Conservation (phyloP, 2,797 vertebrate species). For the Cryptoblepharus egeriae region DNA sequence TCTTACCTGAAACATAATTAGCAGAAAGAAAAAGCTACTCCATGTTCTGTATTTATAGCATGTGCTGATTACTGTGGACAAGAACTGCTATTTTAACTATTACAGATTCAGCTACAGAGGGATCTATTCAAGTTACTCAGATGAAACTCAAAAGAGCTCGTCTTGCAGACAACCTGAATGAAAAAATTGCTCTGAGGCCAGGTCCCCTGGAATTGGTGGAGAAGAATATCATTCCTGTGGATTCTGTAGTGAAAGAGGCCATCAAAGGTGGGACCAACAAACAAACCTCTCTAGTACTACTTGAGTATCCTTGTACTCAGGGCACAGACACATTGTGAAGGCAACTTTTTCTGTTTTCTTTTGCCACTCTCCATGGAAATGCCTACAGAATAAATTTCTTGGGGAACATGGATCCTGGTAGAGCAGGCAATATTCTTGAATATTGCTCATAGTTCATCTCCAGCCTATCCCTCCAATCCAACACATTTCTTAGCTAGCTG, state of each 20-base stretch:
- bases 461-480: slow-evolving; percentile 62
- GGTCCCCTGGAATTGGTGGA: slow-evolving; percentile 92
- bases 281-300: not conserved
- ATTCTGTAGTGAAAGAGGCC: slow-evolving; percentile 86
- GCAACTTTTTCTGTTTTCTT: not conserved
- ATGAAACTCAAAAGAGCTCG: slow-evolving; percentile 91
- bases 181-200: slow-evolving; percentile 90
- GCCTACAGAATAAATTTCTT: not conserved
- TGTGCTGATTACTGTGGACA: not conserved
- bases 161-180: slow-evolving; percentile 89
- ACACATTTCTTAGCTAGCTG: slow-evolving; percentile 68
- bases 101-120: slow-evolving; percentile 83
- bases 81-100: slow-evolving; percentile 51
- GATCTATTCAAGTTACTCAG: slow-evolving; percentile 84
- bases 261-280: slow-evolving; percentile 82
- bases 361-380: not conserved
- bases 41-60: not conserved
- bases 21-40: fast-evolving
- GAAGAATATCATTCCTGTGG: slow-evolving; percentile 91
- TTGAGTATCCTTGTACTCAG: not conserved
- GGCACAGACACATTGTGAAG: not conserved
- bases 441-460: slow-evolving; percentile 34
- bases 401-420: not conserved
- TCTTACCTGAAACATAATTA: not conserved
- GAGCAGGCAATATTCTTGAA: not conserved